phyloP scores from a whole-genome alignment of 2,113 vertebrate species.

The Galemys pyrenaicus region DNA sequence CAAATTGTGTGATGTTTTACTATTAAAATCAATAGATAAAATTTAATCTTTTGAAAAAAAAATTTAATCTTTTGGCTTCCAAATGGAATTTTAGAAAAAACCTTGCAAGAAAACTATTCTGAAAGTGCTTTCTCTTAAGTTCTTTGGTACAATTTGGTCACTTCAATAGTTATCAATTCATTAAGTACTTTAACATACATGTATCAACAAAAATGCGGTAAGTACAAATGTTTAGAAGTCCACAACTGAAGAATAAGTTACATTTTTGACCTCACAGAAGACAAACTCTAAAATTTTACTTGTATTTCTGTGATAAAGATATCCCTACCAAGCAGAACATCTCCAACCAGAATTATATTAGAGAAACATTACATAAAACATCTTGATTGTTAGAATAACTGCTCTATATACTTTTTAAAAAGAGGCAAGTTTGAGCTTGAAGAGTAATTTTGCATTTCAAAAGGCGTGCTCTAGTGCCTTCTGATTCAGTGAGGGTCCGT shows the following conservation, averaged over 20 bases:
- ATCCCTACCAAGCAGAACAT: conserved; percentile 45
- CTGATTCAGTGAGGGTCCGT: conserved; percentile 35
- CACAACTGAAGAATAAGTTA: conserved; percentile 66
- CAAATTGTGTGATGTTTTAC: not conserved
- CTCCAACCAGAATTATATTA: conserved; percentile 62
- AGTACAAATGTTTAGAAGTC: conserved; percentile 74
- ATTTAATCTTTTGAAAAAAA: conserved; percentile 64
- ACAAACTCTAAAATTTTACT: conserved; percentile 55
- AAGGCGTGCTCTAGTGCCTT: conserved; percentile 65
- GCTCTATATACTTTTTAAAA: conserved; percentile 73
- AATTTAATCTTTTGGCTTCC: conserved; percentile 62
- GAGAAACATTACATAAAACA: conserved; percentile 67
- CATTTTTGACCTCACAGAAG: conserved; percentile 67
- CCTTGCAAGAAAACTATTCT: conserved; percentile 56
- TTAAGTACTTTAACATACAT: conserved; percentile 74
- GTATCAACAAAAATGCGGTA: conserved; percentile 78
- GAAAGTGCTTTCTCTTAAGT: conserved; percentile 65
- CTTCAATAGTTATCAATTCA: conserved; percentile 70
- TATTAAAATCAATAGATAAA: conserved; percentile 23
- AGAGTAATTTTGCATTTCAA: conserved; percentile 38
- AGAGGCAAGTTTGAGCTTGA: conserved; percentile 70
- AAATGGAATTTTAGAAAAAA: conserved; percentile 58
- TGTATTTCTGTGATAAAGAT: conserved; percentile 60
- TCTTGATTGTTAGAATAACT: conserved; percentile 69
- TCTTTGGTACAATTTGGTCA: conserved; percentile 82